phyloP scores from a whole-genome alignment of 2,888 invertebrate genomes.

The Cerceris ruficornis region DNA sequence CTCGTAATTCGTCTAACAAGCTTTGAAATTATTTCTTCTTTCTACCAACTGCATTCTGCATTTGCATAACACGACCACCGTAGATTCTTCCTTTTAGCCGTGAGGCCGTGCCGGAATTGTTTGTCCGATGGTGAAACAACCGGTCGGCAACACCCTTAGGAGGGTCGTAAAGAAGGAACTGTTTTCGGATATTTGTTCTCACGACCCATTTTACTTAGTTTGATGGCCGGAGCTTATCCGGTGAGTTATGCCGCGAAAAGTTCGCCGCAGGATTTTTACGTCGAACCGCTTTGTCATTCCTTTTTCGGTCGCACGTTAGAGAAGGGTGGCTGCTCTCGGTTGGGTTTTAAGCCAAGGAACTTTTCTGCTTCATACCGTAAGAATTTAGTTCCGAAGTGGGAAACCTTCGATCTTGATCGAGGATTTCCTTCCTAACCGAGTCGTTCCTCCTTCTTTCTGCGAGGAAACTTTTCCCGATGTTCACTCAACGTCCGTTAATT shows the following conservation, averaged over 20 bases:
- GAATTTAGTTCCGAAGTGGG: constrained; percentile 33
- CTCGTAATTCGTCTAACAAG: constrained; percentile 19
- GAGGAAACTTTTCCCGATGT: not conserved
- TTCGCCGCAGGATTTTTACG: constrained; percentile 53
- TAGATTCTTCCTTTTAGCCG: not conserved
- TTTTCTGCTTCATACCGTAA: constrained; percentile 15
- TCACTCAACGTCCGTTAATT: not conserved
- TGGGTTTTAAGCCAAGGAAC: constrained; percentile 31
- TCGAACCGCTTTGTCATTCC: constrained; percentile 39
- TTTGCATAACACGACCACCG: constrained; percentile 6
- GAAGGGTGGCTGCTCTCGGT: no score
- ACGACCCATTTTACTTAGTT: constrained; percentile 49
- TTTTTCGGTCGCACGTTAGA: constrained; percentile 9
- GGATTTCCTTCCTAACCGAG: not conserved
- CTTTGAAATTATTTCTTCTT: constrained; percentile 25
- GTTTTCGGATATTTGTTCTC: constrained; percentile 55
- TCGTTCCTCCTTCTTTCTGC: not conserved
- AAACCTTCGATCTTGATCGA: constrained; percentile 34
- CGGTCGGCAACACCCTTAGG: not conserved
- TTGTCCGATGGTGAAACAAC: constrained; percentile 5
- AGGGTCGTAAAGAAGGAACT: constrained; percentile 40
- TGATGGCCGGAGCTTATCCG: constrained; percentile 48
- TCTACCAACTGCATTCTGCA: not conserved
- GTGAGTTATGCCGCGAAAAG: constrained; percentile 54
- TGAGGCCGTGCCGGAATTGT: not conserved